Base-by-base conservation (phyloP, 2,888 invertebrate species). In the Cerastis leucographa region DNA sequence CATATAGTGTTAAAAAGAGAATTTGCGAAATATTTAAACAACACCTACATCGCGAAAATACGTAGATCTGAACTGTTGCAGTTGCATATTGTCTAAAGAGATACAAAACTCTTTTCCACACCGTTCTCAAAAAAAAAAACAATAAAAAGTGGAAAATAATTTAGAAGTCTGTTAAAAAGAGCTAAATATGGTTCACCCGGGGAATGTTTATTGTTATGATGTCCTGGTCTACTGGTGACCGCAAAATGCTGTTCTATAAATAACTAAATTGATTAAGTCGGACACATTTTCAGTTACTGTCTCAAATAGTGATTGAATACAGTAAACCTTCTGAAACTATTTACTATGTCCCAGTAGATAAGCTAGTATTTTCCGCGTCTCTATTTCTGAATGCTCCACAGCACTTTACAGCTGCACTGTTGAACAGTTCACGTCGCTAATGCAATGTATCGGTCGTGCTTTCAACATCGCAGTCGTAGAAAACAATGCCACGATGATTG, bases 321-420 rank as follows among this genome's bases (percentile, higher is more conserved):
- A 9, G 59, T 35, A 19, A 61, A 29, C 54, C 62, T 75, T 71
- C 75, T 81, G 75, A 7, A 2, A 1, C 12, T 40, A 14, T n/a
- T 25, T 2, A 1, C n/a, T 25, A 19, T 8, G 9, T 25, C 40
- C 6, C 25, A 25, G 19, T 56, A 66, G 56, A 59, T 59, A 78
- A 69, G 71, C 59, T 51, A 69, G 66, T 81, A 81, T 74, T 77
- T 73, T 67, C 62, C 46, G 62, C 46, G 35, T 67, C 40, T 46
- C 61, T 35, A 59, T 51, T 73, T 51, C 44, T 49, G 54, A 76
- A 29, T 54, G 67, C 29, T 73, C 46, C 64, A 56, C 54, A 62
- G 42, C 22, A 64, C 35, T 81, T 72, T 61, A 46, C 59, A 56
- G 22, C 22, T 19, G 35, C n/a, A 22, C 44, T 74, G 51, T 44